Evolutionary conservation across 2,888 invertebrate species (phyloP).

Genomic region (Philereme transversata): DNA sequence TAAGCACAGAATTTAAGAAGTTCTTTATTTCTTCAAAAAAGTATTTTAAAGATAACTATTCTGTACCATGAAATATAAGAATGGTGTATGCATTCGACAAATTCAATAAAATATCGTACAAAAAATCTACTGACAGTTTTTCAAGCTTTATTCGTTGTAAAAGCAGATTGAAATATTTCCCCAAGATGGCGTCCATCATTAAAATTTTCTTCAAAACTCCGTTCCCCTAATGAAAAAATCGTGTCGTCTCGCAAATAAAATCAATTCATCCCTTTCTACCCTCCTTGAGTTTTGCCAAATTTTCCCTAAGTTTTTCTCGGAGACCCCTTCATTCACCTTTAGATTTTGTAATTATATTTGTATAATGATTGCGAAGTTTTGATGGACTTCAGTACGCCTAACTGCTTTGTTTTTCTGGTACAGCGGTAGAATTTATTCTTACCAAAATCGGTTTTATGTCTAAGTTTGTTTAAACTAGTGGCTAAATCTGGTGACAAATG

Average conservation of each 20-base stretch:
- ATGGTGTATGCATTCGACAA: no score
- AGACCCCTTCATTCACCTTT: conserved; percentile 49
- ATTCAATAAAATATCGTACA: no score
- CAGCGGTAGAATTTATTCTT: no score
- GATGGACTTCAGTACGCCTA: conserved; percentile 49
- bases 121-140: no score
- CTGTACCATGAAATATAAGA: no score
- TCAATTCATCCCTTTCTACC: conserved; percentile 66
- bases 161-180: background rate
- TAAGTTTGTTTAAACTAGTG: no score
- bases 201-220: conserved; percentile 42
- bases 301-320: conserved; percentile 69
- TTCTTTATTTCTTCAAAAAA: no score
- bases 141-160: no score
- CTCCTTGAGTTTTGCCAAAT: conserved; percentile 55
- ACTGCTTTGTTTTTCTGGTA: conserved; percentile 35
- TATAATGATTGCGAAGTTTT: conserved; percentile 69
- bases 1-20: no score
- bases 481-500: no score
- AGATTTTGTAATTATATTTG: conserved; percentile 71
- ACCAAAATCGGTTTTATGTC: no score
- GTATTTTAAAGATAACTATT: no score
- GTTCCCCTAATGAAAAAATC: conserved; percentile 75
- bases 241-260: conserved; percentile 80
- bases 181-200: conserved; percentile 47